A percentile compares a stretch with the other conserved stretches of the same genome.
Evolutionary conservation across 2,113 vertebrate species (phyloP).

Genomic region (Trogon surrucura): DNA sequence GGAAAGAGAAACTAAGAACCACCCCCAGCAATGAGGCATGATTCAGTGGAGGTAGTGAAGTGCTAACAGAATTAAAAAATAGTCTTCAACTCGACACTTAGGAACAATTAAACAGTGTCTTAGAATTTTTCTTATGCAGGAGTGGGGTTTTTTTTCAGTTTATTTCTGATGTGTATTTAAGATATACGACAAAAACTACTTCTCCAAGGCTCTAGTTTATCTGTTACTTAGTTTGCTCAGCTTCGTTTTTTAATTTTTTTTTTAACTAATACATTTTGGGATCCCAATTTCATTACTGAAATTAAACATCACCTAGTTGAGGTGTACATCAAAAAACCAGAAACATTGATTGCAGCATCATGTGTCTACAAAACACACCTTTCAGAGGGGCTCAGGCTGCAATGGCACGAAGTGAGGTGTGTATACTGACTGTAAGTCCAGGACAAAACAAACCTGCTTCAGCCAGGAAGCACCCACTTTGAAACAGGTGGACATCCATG

Average conservation of each 20-base stretch:
- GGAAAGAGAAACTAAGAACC: neutral
- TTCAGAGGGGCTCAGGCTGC: neutral
- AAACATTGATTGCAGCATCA: neutral
- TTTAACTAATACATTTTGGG: neutral
- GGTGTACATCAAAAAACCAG: neutral
- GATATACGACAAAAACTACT: neutral
- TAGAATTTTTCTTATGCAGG: neutral
- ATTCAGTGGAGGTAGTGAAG: neutral
- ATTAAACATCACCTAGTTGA: neutral
- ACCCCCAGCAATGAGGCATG: rapidly evolving
- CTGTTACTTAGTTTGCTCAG: neutral
- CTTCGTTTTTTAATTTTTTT: neutral
- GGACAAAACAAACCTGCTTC: neutral
- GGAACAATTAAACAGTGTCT: neutral
- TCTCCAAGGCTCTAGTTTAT: neutral
- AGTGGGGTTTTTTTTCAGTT: rapidly evolving
- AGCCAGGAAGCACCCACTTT: neutral
- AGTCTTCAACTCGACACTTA: neutral
- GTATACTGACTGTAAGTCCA: neutral
- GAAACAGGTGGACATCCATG: neutral
- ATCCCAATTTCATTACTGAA: neutral
- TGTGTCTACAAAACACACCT: neutral
- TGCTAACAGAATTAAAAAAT: neutral
- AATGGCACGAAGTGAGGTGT: neutral
- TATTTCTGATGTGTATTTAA: neutral